These are phyloP conservation scores for Rotaria sp. DNA, from an alignment of 2,888 invertebrate genomes.

Conservation along the genomic window DNA sequence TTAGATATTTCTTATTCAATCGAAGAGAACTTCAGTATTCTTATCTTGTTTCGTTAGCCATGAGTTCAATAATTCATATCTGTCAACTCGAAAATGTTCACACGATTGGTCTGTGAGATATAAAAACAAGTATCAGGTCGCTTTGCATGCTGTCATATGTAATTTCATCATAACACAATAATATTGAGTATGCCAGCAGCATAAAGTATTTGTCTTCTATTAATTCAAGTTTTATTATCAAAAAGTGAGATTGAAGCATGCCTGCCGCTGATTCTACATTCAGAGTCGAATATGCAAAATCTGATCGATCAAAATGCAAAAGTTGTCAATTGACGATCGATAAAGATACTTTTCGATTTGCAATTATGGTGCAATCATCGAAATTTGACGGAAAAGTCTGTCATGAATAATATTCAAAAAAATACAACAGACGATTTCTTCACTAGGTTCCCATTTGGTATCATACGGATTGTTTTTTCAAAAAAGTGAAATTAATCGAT, in stretches of 20 bases:
- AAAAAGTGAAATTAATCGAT: slow-evolving; percentile 68
- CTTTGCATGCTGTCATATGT: too few species aligned
- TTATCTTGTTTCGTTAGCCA: too few species aligned
- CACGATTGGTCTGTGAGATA: too few species aligned
- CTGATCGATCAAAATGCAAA: slow-evolving; percentile 72
- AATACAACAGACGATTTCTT: not conserved
- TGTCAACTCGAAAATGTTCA: too few species aligned
- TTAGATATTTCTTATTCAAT: too few species aligned
- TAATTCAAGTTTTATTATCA: not conserved
- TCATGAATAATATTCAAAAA: not conserved
- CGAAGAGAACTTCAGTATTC: too few species aligned
- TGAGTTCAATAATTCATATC: too few species aligned
- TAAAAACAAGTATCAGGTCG: too few species aligned
- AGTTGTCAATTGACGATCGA: slow-evolving; percentile 71
- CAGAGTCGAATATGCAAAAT: slow-evolving; percentile 75
- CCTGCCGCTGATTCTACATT: not conserved
- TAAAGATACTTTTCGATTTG: slow-evolving; percentile 70
- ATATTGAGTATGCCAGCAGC: too few species aligned
- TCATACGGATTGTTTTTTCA: slow-evolving; percentile 78
- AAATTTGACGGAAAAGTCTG: not conserved
- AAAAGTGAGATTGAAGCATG: not conserved
- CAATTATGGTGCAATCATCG: slow-evolving; percentile 69
- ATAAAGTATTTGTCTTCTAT: too few species aligned
- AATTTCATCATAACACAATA: too few species aligned
- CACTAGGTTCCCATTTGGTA: slow-evolving; percentile 69